Evolutionary conservation across 2,113 vertebrate species (phyloP), one percentile per base, ranked within the genome.

Genomic region (Microtus richardsoni): DNA sequence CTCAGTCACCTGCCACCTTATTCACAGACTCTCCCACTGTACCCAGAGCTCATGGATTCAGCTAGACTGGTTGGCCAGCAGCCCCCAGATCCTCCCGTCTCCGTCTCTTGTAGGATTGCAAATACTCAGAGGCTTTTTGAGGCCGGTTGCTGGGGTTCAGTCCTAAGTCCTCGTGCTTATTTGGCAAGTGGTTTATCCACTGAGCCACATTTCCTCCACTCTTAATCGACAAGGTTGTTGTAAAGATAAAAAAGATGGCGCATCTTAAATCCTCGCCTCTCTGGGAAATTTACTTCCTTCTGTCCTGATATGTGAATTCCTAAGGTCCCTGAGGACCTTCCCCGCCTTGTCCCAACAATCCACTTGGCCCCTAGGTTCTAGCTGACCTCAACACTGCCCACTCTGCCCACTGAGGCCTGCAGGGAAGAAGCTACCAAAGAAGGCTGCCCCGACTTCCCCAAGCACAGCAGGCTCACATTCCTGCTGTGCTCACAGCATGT

Each of bases 261-360:
- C 26, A 24, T 87, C 58, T 21, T 41, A 89, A 77, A 14, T 17
- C 10, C 68, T 36, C 62, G 39, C 44, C 21, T 26, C 60, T 89
- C 83, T 87, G 28, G 62, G 62, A 79, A 74, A 3, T 41, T 78
- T 36, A 12, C 26, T 88, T 94, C 7, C 71, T 93, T 88, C 52
- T 52, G 49, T 26, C 79, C 54, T 87, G 54, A n/a, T 33, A 28
- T 64, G 52, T 39, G 47, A 54, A 89, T 28, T n/a, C 62, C 4
- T 17, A 47, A 78, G 73, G 30, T 39, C 24, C 10, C 41, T 33
- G 17, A 17, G 21, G 7, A 16, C 13, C n/a, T 62, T 49, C 71
- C 36, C 8, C 3, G 17, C 44, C 1, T 41, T 44, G 4, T 14
- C 7, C 80, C 52, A 41, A 16, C 19, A 49, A 47, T 21, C 30